Evolutionary conservation across 2,113 vertebrate genomes (phyloP).

Genomic region (Perca schrenkii): DNA sequence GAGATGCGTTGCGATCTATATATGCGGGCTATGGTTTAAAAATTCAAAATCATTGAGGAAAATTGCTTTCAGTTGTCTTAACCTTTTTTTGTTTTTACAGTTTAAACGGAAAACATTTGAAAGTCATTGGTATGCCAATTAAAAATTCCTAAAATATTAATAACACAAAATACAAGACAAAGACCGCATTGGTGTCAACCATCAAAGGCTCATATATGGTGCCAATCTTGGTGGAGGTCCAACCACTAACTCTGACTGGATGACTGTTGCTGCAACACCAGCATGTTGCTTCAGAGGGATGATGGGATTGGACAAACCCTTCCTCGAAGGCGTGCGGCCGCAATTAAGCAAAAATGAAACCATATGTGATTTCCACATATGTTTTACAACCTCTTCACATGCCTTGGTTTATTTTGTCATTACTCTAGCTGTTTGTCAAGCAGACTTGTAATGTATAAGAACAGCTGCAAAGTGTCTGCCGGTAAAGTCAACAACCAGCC

Average conservation of each 20-base stretch:
- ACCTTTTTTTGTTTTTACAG: too few species aligned
- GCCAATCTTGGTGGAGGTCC: background rate
- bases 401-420: background rate
- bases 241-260: background rate
- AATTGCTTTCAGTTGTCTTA: background rate
- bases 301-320: background rate
- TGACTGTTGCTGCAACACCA: background rate
- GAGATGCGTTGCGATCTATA: too few species aligned
- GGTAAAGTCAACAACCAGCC: background rate
- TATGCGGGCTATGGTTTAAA: background rate
- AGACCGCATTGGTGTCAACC: background rate
- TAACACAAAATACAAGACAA: background rate
- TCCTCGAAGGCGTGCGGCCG: background rate
- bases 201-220: background rate
- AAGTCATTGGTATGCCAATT: background rate
- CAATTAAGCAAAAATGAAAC: slow-evolving; percentile 14
- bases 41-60: background rate
- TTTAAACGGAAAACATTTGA: background rate
- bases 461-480: slow-evolving; percentile 14
- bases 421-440: background rate
- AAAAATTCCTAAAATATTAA: background rate
- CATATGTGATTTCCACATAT: slow-evolving; percentile 8
- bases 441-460: background rate
- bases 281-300: background rate
- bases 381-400: background rate